Evolutionary conservation across 2,113 vertebrate genomes (phyloP).

Genomic region (Vulpes ferrilata): DNA sequence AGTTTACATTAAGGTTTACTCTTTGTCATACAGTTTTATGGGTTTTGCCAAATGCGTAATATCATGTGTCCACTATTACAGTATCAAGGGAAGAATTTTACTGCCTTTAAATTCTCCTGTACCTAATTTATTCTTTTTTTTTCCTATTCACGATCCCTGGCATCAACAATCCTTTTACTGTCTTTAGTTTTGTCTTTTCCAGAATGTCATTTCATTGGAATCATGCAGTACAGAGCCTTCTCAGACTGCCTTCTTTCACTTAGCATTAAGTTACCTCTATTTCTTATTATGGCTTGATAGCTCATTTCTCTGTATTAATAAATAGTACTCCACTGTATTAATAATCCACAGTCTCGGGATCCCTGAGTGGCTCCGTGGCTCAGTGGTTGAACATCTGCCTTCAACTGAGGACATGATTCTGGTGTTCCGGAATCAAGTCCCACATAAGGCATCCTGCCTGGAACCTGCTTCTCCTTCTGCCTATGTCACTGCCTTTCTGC

Average conservation of each 20-base stretch:
- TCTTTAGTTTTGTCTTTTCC: not conserved
- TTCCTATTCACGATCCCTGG: rapidly evolving
- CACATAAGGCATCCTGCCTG: too few relatives aligned
- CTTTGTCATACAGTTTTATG: not conserved
- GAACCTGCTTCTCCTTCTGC: too few relatives aligned
- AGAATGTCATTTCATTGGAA: not conserved
- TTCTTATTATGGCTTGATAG: not conserved
- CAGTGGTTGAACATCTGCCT: too few relatives aligned
- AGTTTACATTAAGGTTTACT: not conserved
- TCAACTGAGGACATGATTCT: too few relatives aligned
- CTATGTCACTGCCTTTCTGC: too few relatives aligned
- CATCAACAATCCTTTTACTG: not conserved
- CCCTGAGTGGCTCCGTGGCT: too few relatives aligned
- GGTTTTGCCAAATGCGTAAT: not conserved
- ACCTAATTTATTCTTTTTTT: not conserved
- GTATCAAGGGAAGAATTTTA: not conserved
- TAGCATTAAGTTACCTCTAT: not conserved
- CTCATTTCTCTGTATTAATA: not conserved
- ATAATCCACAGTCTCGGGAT: not conserved
- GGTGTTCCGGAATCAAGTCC: too few relatives aligned
- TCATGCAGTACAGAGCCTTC: not conserved
- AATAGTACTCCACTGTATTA: not conserved
- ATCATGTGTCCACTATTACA: not conserved
- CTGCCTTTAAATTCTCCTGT: not conserved
- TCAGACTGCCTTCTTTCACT: not conserved